These are phyloP conservation scores for Cryptoprocta ferox DNA, from an alignment of 2,797 vertebrate species.

Conservation along the genomic window DNA sequence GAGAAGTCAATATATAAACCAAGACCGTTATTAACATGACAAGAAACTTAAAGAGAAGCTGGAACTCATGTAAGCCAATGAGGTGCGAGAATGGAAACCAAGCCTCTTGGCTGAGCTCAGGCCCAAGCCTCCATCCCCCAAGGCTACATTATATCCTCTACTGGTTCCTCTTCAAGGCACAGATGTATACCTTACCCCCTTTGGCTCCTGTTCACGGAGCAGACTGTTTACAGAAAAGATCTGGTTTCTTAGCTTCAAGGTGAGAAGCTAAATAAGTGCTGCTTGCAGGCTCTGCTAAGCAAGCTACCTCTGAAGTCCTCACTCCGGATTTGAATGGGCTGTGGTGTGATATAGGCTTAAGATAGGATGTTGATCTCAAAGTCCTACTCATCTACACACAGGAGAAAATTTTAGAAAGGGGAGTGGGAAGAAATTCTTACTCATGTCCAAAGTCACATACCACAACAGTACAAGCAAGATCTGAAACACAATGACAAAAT, in stretches of 20 bases:
- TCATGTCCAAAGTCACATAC: conserved; percentile 1
- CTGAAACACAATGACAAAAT: background rate
- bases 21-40: background rate
- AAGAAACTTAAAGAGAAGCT: background rate
- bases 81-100: conserved; percentile 30
- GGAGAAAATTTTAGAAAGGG: background rate
- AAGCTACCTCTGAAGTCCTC: background rate
- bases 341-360: background rate
- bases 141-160: background rate
- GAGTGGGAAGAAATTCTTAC: conserved; percentile 26
- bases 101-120: background rate
- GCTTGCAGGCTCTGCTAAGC: background rate
- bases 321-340: conserved; percentile 27
- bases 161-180: background rate
- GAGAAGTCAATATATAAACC: background rate
- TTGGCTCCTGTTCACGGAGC: background rate
- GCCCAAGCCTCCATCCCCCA: background rate
- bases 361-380: background rate
- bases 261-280: background rate
- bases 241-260: conserved; percentile 10
- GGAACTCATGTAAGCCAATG: background rate
- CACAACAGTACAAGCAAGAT: background rate
- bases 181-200: background rate
- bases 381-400: background rate
- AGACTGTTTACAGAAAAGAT: background rate